Conservation (phyloP, 2,888 invertebrate genomes). For the Orthosia gracilis region DNA sequence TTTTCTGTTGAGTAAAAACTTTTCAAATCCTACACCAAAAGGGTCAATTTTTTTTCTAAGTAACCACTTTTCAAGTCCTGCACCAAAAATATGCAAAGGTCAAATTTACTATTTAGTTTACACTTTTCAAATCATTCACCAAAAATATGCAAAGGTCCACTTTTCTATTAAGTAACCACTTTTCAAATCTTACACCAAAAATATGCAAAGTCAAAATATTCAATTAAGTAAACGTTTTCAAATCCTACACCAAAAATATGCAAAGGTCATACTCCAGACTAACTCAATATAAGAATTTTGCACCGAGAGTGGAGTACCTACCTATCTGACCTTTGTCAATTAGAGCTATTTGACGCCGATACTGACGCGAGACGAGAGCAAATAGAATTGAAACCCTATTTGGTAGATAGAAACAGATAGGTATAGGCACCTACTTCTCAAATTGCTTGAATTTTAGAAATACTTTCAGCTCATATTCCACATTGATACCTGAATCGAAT, state of each 20-base stretch:
- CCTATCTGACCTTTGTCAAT: slow-evolving; percentile 51
- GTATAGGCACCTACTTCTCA: neutral
- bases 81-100: too few species aligned
- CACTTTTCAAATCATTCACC: too few species aligned
- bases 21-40: too few species aligned
- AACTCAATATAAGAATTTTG: slow-evolving; percentile 35
- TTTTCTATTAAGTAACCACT: too few species aligned
- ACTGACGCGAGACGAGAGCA: neutral
- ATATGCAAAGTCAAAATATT: too few species aligned
- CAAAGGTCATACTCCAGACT: neutral
- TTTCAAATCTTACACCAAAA: too few species aligned
- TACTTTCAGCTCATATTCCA: neutral
- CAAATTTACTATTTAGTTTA: too few species aligned
- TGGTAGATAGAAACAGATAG: neutral
- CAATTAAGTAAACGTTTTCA: too few species aligned
- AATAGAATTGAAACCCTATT: slow-evolving; percentile 30
- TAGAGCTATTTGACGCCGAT: slow-evolving; percentile 45
- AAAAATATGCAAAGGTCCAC: too few species aligned
- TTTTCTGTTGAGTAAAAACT: too few species aligned
- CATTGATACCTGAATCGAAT: neutral
- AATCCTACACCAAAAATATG: neutral
- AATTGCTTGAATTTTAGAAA: neutral
- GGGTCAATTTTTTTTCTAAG: too few species aligned
- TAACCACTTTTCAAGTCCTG: too few species aligned
- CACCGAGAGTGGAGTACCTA: slow-evolving; percentile 5